phyloP scores from a whole-genome alignment of 2,797 vertebrate genomes.

The Serranus cabrilla region DNA sequence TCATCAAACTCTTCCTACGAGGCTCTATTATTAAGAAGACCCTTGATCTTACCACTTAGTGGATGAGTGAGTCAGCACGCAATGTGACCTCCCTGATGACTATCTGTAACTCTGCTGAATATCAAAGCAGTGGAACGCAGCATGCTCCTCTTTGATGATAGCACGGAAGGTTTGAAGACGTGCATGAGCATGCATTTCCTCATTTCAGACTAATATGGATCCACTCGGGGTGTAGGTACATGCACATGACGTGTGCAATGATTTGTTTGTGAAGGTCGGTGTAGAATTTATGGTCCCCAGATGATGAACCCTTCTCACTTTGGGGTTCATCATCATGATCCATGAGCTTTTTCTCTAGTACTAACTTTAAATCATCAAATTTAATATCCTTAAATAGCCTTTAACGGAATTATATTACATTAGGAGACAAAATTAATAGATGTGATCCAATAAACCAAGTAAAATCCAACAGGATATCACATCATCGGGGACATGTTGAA shows the following conservation, averaged over 20 bases:
- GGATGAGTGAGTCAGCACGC: slow-evolving; percentile 44
- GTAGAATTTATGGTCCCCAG: neutral
- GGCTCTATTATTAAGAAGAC: slow-evolving; percentile 36
- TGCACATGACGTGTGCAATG: neutral
- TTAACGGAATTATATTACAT: slow-evolving; percentile 25
- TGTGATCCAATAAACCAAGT: slow-evolving; percentile 17
- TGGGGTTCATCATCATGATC: no score
- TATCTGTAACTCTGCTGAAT: slow-evolving; percentile 40
- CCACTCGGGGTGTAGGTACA: neutral
- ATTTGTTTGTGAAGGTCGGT: neutral
- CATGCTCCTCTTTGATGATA: slow-evolving; percentile 33
- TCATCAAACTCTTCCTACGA: slow-evolving; percentile 22
- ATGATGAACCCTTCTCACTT: neutral
- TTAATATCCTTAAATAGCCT: no score
- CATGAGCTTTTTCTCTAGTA: neutral
- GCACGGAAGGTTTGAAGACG: neutral
- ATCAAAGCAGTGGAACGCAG: slow-evolving; percentile 45
- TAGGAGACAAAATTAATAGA: slow-evolving; percentile 3
- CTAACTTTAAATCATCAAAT: neutral
- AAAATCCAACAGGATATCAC: slow-evolving; percentile 33
- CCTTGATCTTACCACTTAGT: slow-evolving; percentile 53
- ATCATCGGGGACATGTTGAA: slow-evolving; percentile 9
- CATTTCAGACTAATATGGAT: neutral
- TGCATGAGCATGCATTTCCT: neutral
- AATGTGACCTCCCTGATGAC: slow-evolving; percentile 30